phyloP scores from a whole-genome alignment of 2,888 invertebrate species.

The Desoria tigrina region DNA sequence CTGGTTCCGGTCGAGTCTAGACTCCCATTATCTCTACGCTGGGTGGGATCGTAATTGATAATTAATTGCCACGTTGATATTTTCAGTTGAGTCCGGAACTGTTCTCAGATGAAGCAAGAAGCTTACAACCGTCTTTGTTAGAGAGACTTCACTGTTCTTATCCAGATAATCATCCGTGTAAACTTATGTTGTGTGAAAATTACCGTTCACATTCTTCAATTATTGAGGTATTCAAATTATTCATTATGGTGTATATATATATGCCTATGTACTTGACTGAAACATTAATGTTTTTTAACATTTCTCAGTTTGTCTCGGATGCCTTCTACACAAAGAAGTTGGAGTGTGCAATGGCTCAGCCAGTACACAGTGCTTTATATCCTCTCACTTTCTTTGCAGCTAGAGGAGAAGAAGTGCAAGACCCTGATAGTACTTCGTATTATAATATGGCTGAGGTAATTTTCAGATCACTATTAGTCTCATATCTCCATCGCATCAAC shows the following conservation, averaged over 20 bases:
- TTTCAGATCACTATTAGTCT: background rate
- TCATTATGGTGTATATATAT: no score
- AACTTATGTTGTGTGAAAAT: slow-evolving; percentile 77
- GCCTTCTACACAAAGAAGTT: slow-evolving; percentile 78
- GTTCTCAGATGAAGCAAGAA: slow-evolving; percentile 58
- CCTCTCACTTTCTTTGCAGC: slow-evolving; percentile 74
- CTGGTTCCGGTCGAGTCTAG: no score
- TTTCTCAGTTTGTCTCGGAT: slow-evolving; percentile 69
- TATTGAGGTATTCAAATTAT: slow-evolving; percentile 63
- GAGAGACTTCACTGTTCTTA: slow-evolving; percentile 78
- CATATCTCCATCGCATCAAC: background rate
- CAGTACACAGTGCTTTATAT: slow-evolving; percentile 66
- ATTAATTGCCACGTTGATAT: slow-evolving; percentile 15
- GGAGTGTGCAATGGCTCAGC: slow-evolving; percentile 71
- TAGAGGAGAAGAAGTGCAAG: slow-evolving; percentile 76
- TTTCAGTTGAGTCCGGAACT: slow-evolving; percentile 75
- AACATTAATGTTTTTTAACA: no score
- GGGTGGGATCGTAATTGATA: no score
- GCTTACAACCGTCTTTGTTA: slow-evolving; percentile 70
- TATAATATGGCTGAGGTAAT: slow-evolving; percentile 75
- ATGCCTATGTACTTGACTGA: no score
- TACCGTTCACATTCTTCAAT: slow-evolving; percentile 81
- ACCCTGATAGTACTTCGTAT: slow-evolving; percentile 71
- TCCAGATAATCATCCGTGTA: slow-evolving; percentile 72
- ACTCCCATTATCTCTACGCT: no score